Base-by-base conservation (phyloP, 2,888 invertebrate genomes). In the Aelia acuminata region DNA sequence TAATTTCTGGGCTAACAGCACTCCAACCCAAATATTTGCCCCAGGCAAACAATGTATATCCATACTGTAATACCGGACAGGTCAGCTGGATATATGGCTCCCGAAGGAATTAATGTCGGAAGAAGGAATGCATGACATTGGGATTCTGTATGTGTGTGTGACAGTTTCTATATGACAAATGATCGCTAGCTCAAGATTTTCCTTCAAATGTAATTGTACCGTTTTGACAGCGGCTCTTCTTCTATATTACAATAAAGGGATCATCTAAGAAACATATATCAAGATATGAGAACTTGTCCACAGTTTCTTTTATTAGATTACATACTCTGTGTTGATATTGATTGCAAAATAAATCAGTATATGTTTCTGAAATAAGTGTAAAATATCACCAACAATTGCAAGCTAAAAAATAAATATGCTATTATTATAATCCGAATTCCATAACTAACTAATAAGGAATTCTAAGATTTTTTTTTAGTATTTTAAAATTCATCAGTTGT, bases 91-190 rank as follows among this genome's bases (percentile, higher is more conserved):
- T 57, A 57, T 26, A 57, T 57, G 5, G 53, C 15, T 4, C 26
- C 57, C 57, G 10, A n/a, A 53, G 53, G 53, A 53, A 53, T 53
- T 53, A 53, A 53, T 53, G 53, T n/a, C 1, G 53, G 53, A n/a
- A n/a, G 57, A 57, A 57, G 57, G 57, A 57, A 57, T 57, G 57
- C 18, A 57, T 57, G 57, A 57, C 26, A 57, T 57, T 57, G 57
- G 57, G 15, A 26, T 2, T 11, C 26, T 57, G 15, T 26, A 57
- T 26, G 3, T 57, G 4, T 26, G 3, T 57, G 4, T 57, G 26
- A 57, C 57, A 57, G 57, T 26, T 57, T 20, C 57, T 57, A 26
- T 57, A 57, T 57, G 57, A 57, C 26, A 57, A 57, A 57, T 57
- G 26, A n/a, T n/a, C n/a, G 26, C 11, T 57, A 31, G 57, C 15